Evolutionary conservation across 2,888 invertebrate genomes (phyloP).

Genomic region (Lumbricus terrestris): DNA sequence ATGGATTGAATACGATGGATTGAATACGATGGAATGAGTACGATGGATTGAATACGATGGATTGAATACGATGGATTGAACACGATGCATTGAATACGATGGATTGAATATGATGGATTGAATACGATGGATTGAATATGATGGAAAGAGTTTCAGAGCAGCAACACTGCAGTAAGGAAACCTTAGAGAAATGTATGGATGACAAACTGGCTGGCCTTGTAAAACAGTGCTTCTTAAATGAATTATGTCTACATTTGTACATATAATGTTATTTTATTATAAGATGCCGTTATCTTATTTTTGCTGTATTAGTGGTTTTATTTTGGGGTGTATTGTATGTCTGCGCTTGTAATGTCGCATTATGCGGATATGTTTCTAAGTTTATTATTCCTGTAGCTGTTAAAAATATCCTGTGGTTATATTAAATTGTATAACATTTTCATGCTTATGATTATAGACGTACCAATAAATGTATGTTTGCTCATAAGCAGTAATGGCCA

Average conservation of each 20-base stretch:
- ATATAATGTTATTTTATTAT: neutral
- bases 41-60: too few relatives aligned
- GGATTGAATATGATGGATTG: too few relatives aligned
- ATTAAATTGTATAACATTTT: neutral
- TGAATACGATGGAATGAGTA: too few relatives aligned
- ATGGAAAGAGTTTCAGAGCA: neutral
- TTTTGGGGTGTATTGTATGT: neutral
- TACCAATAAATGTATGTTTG: neutral
- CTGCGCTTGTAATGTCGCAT: neutral
- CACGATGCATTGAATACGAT: too few relatives aligned
- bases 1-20: too few relatives aligned
- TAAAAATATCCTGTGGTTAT: neutral
- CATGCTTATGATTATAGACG: neutral
- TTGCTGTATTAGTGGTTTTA: neutral
- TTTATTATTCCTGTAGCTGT: neutral
- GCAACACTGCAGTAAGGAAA: neutral
- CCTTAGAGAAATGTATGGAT: neutral
- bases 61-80: too few relatives aligned
- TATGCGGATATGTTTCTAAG: neutral
- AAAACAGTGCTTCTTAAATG: neutral
- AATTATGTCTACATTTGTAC: too few relatives aligned
- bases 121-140: too few relatives aligned
- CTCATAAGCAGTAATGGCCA: neutral
- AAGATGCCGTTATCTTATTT: neutral
- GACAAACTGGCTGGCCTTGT: neutral